Base-by-base conservation (phyloP, 2,888 invertebrate species). In the Syritta pipiens region DNA sequence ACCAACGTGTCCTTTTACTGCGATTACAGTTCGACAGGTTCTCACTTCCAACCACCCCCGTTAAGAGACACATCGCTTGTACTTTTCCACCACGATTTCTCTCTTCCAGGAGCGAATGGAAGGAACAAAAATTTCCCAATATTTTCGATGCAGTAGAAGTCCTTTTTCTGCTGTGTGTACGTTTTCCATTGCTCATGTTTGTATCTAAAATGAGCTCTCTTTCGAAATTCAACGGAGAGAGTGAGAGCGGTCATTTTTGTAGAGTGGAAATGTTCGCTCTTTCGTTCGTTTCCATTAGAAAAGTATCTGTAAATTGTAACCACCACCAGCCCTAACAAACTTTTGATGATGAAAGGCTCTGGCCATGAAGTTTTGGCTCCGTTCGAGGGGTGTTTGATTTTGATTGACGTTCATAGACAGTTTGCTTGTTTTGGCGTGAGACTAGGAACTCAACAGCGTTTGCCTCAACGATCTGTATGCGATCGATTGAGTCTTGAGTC, bases 291-390 rank as follows among this genome's bases (percentile, higher is more conserved):
- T 17, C 26, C 40, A 28, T 3, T 55, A 28, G 55, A 55, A 55
- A n/a, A 28, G 7, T 12, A 17, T 10, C 28, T 19, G 30, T 57
- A 44, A 44, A 46, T 26, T 46, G 46, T 60, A 60, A 42, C 48
- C 35, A 26, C 12, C 60, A 14, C 48, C 48, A 48, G 12, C 60
- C 60, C 12, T 20, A 60, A 53, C 69, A 46, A 53, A 32, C 32
- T 32, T 46, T 22, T 44, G 32, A 30, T 44, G 22, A 22, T 32
- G 59, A 24, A 59, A 59, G 59, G 59, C 30, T 59, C 30, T 59
- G 59, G 24, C 14, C n/a, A n/a, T n/a, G n/a, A 28, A 30, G 57
- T 46, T 32, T 4, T 22, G 28, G 14, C 10, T 14, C n/a, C 19
- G 30, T 44, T 57, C 59, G 59, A 59, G 44, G 44, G 59, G 14